phyloP scores from a whole-genome alignment of 2,888 invertebrate species.

The Papilio gigon region DNA sequence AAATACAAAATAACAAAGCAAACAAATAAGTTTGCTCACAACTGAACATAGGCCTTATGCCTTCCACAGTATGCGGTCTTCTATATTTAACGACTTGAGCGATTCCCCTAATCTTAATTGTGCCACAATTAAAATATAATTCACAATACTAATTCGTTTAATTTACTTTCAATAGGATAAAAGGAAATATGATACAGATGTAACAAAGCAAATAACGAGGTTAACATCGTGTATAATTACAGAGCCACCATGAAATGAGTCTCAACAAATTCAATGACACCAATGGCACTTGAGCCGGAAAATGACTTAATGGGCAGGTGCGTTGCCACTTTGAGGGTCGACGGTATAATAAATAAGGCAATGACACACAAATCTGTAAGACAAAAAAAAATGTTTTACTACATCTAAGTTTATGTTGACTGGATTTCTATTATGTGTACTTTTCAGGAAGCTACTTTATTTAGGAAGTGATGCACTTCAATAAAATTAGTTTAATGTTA shows the following conservation, averaged over 20 bases:
- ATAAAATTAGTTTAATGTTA: neutral
- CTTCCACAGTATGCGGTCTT: too few relatives aligned
- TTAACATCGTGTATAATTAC: constrained; percentile 10
- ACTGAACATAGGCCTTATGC: too few relatives aligned
- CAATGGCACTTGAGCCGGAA: constrained; percentile 35
- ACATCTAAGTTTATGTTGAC: neutral
- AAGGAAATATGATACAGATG: constrained; percentile 10
- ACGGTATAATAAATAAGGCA: constrained; percentile 11
- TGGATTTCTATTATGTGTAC: too few relatives aligned
- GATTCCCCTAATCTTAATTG: too few relatives aligned
- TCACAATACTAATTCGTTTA: neutral
- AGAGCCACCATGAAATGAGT: constrained; percentile 18
- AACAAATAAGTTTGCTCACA: too few relatives aligned
- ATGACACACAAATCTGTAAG: constrained; percentile 18
- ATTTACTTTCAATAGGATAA: neutral
- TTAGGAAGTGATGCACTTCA: neutral
- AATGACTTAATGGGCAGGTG: constrained; percentile 31
- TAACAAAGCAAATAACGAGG: constrained; percentile 11
- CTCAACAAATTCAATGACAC: constrained; percentile 32
- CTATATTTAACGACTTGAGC: too few relatives aligned
- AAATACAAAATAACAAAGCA: too few relatives aligned
- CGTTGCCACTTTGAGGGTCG: constrained; percentile 29
- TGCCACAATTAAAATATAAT: neutral
- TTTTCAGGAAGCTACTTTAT: too few relatives aligned
- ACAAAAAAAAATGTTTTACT: neutral